These are phyloP conservation scores for Nixonia krombeini DNA, from an alignment of 1,140 invertebrate genomes.

Conservation along the genomic window DNA sequence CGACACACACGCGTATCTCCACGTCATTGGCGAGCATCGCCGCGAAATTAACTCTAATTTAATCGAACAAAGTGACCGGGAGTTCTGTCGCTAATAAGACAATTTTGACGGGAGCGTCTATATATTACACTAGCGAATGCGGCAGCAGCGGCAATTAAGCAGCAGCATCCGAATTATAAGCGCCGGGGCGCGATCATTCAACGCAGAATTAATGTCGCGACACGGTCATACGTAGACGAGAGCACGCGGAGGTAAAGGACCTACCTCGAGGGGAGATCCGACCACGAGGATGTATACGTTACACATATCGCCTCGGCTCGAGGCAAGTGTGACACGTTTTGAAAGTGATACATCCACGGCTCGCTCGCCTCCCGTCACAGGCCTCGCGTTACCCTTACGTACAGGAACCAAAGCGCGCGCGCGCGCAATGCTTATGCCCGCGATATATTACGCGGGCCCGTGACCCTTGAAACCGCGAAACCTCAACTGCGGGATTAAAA, in stretches of 20 bases:
- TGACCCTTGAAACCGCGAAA: too few species aligned
- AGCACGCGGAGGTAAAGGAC: slow-evolving; percentile 19
- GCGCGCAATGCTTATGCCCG: slow-evolving; percentile 42
- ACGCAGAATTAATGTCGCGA: background rate
- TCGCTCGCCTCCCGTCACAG: slow-evolving; percentile 37
- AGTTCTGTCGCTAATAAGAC: too few species aligned
- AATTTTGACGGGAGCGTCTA: too few species aligned
- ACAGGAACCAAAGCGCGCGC: too few species aligned
- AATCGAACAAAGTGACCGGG: too few species aligned
- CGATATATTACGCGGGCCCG: slow-evolving; percentile 45
- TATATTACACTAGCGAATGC: too few species aligned
- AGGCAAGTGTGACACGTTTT: slow-evolving; percentile 46
- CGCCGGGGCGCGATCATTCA: background rate
- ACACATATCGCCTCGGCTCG: slow-evolving; percentile 25
- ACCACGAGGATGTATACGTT: slow-evolving; percentile 37
- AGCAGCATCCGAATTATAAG: slow-evolving; percentile 5
- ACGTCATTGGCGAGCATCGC: too few species aligned
- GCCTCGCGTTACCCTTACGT: slow-evolving; percentile 31
- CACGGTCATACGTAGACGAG: background rate
- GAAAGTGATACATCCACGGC: slow-evolving; percentile 47
- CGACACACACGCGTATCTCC: too few species aligned
- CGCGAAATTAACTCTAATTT: too few species aligned
- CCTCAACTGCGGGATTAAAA: too few species aligned
- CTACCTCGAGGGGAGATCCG: slow-evolving; percentile 10
- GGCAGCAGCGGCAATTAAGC: slow-evolving; percentile 21